Evolutionary conservation across 2,888 invertebrate species (phyloP), one percentile per base, ranked within the genome.

Genomic region (Tiliacea aurago): DNA sequence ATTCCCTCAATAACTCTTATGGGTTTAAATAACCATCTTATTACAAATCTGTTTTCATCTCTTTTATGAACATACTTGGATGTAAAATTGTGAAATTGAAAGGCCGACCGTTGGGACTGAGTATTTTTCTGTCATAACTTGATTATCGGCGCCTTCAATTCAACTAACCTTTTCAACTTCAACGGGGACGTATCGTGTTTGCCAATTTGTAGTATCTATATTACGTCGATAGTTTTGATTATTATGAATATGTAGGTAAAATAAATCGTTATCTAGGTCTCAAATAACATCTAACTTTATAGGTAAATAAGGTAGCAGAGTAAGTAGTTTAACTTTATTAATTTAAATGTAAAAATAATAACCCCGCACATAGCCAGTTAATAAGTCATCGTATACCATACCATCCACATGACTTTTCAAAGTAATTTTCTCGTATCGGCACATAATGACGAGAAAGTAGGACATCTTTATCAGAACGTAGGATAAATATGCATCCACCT

Each of bases 21-120:
- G n/a, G 33, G n/a, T 0, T 55, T 64, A 61, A 23, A 55, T 53
- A 63, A 76, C 20, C 33, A 63, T 76, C n/a, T 13, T 56, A 65
- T 68, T 79, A 65, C 78, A 83, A 78, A 80, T 83, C 43, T 49
- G 62, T 62, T 58, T 77, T 43, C 66, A 70, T 70, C 58, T 79
- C 66, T 78, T 67, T 53, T 79, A 59, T 66, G 18, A 47, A 63
- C 58, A 41, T 45, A 47, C 33, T 41, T 67, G 23, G 33, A 55
- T 33, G 28, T 41, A 9, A 15, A 45, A 28, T 80, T 72, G 64
- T 79, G 72, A 23, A 83, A 83, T 78, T 59, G 37, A 51, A 76
- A 51, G 62, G 20, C 45, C 66, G 55, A 47, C 45, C 33, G 41
- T 58, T 45, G 18, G 41, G 61, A 51, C 47, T 20, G 23, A 76